Evolutionary conservation across 2,113 vertebrate genomes (phyloP).

Genomic region (Gyps fulvus): DNA sequence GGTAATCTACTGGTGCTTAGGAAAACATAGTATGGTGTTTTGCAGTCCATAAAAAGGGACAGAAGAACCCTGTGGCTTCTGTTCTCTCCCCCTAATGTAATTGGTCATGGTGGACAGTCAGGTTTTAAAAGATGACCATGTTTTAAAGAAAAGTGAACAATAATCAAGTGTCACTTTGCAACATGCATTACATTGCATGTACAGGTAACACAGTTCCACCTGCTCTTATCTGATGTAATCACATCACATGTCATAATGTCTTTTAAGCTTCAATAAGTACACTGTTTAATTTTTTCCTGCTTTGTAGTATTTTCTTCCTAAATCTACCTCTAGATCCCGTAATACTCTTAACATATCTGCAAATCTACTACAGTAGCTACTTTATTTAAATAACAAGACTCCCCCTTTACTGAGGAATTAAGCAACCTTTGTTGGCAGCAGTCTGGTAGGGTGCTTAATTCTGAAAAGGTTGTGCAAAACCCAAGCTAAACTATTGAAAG

Average conservation of each 20-base stretch:
- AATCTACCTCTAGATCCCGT: slow-evolving; percentile 65
- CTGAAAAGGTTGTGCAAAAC: slow-evolving; percentile 51
- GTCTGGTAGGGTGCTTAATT: slow-evolving; percentile 70
- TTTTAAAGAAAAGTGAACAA: neutral
- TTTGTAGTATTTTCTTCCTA: slow-evolving; percentile 62
- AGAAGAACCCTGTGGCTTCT: neutral
- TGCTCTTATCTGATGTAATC: neutral
- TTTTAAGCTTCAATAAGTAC: slow-evolving; percentile 50
- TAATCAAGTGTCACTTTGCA: neutral
- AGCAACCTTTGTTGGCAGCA: slow-evolving; percentile 44
- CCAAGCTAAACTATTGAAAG: slow-evolving; percentile 65
- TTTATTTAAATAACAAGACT: slow-evolving; percentile 72
- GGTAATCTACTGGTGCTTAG: neutral
- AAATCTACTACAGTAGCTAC: slow-evolving; percentile 74
- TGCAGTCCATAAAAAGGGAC: neutral
- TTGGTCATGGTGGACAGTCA: neutral
- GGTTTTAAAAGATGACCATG: neutral
- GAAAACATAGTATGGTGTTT: neutral
- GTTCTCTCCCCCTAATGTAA: neutral
- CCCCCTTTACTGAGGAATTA: slow-evolving; percentile 70
- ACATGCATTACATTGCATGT: neutral
- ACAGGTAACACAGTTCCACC: slow-evolving; percentile 33
- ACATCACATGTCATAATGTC: slow-evolving; percentile 22
- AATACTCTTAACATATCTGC: slow-evolving; percentile 75
- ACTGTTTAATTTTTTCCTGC: slow-evolving; percentile 64